Percentiles rank a stretch among this genome's conserved stretches.
Conservation (phyloP, 2,888 invertebrate species). For the Thumatha senex region DNA sequence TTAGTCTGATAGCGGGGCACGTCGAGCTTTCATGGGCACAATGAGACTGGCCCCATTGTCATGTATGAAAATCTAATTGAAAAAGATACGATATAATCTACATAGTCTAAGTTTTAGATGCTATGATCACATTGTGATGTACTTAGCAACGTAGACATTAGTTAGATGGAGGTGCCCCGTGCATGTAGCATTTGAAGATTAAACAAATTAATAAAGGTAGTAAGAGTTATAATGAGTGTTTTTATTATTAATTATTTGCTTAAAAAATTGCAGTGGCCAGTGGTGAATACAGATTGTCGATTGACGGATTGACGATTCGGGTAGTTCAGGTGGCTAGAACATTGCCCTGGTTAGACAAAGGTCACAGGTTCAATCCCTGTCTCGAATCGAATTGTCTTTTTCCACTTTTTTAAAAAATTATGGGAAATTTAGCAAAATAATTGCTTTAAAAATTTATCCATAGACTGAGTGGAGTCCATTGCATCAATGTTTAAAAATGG, state of each 20-base stretch:
- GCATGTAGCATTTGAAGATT: constrained; percentile 7
- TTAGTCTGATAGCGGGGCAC: constrained; percentile 54
- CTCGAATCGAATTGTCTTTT: no score
- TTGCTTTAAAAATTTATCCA: no score
- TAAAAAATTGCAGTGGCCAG: no score
- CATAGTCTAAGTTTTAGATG: constrained; percentile 34
- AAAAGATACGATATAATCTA: constrained; percentile 45
- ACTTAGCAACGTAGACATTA: constrained; percentile 4
- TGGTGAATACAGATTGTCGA: no score
- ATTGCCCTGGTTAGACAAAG: no score
- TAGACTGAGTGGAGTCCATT: no score
- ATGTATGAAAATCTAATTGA: constrained; percentile 57
- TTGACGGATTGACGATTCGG: no score
- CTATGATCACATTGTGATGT: constrained; percentile 8
- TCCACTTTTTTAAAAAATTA: no score
- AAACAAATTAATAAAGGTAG: constrained; percentile 7
- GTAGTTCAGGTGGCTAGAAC: no score
- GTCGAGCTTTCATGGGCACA: constrained; percentile 39
- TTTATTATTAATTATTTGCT: constrained; percentile 4
- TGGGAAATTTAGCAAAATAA: no score
- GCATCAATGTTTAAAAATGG: no score
- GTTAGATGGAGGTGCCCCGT: constrained; percentile 9
- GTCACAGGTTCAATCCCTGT: no score
- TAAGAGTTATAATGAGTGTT: constrained; percentile 4
- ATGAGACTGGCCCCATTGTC: constrained; percentile 53